Conservation (phyloP, 2,888 invertebrate genomes). For the Spisula solida region DNA sequence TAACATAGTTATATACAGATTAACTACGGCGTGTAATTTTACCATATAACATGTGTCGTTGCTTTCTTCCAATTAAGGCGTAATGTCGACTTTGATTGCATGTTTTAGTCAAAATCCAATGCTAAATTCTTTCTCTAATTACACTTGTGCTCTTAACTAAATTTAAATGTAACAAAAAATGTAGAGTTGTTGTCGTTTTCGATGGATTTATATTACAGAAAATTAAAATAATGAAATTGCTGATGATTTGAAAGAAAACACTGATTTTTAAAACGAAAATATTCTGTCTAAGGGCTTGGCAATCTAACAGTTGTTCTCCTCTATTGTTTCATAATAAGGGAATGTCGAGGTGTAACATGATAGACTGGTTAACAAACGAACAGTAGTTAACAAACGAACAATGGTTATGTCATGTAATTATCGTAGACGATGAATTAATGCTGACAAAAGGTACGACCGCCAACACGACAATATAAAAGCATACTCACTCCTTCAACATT, state of each 20-base stretch:
- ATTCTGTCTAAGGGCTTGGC: too few relatives aligned
- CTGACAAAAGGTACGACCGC: too few relatives aligned
- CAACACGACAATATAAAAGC: too few relatives aligned
- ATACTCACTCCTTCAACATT: too few relatives aligned
- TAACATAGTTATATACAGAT: not conserved
- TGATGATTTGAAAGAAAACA: not conserved
- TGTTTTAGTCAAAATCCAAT: not conserved
- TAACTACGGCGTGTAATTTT: not conserved
- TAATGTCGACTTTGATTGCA: not conserved
- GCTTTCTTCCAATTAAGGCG: not conserved
- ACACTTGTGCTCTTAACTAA: not conserved
- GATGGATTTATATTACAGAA: not conserved
- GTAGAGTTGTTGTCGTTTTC: not conserved
- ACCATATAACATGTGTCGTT: not conserved
- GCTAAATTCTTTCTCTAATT: constrained; percentile 1
- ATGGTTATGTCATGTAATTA: too few relatives aligned
- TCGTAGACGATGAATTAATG: too few relatives aligned
- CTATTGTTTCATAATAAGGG: too few relatives aligned
- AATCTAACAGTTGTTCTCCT: too few relatives aligned
- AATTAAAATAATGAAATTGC: not conserved
- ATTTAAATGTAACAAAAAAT: not conserved
- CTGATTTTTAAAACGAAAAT: too few relatives aligned
- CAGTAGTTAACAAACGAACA: too few relatives aligned
- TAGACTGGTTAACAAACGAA: too few relatives aligned
- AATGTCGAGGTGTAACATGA: too few relatives aligned